Evolutionary conservation across 2,888 invertebrate genomes (phyloP), one percentile per base, ranked within the genome.

Genomic region (Thera britannica): DNA sequence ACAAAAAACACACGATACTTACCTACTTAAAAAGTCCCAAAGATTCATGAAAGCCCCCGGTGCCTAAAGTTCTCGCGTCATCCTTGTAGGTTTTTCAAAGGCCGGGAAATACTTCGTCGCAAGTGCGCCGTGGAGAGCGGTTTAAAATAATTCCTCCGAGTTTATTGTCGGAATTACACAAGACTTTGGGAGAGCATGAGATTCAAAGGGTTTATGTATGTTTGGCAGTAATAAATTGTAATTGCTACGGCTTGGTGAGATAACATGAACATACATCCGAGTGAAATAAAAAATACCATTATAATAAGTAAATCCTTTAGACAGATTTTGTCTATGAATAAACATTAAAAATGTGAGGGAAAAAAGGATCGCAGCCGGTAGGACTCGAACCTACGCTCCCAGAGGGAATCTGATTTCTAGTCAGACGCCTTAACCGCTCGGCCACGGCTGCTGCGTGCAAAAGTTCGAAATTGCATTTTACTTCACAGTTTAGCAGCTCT

Each of bases 361-460:
- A 76, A 88, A 85, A 81, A 72, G 36, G 4, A 78, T 77, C 96
- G 96, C 96, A 96, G 96, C 95, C 96, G 96, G 96, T 96, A 96
- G 96, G 96, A 96, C 96, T 96, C 96, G 96, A 96, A 96, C 96
- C 96, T 96, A 96, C 96, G 96, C 96, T 96, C 96, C 96, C 96
- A 96, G 96, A 96, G 96, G 96, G 96, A 96, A 96, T 96, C 96
- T 96, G 96, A 96, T 96, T 96, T 96, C 96, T 95, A 96, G 96
- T 96, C 96, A 96, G 96, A 96, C 96, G 96, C 96, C 96, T 96
- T 96, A 96, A 96, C 96, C 96, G 96, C 96, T 96, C 96, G 96
- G 96, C 96, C 96, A 96, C 96, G 96, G 95, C 96, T 95, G 95
- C 96, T 61, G 0, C 9, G 7, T 7, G 0, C 0, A 0, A 1